Base-by-base conservation (phyloP, 2,888 invertebrate genomes). In the Chironomus tentans region DNA sequence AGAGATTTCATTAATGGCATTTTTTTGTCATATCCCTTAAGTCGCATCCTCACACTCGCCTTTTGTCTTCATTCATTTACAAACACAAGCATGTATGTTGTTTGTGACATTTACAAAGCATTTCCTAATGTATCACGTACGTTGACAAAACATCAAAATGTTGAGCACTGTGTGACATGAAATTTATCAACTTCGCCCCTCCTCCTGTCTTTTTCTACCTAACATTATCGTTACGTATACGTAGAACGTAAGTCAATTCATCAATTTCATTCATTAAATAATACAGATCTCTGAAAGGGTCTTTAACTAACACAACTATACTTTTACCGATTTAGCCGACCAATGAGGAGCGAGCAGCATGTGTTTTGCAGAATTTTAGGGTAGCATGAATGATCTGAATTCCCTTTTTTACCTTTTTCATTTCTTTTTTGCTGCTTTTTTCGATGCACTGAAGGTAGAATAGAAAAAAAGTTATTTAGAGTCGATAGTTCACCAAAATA, bases 401-500 rank as follows among this genome's bases (percentile, higher is more conserved):
- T 38, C 38, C 38, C 38, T 38, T 38, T 38, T 38, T 38, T 38
- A 38, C 38, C 38, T 38, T 38, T 5, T 28, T 28, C 5, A 5
- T 5, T 28, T n/a, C n/a, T n/a, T n/a, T 4, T 28, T 28, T 28
- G 28, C 28, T 38, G 38, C 38, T 38, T 38, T 38, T 38, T 38
- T 38, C 2, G 38, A 38, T 38, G 38, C 38, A 38, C 10, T 38
- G 38, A 38, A 38, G 38, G 38, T 38, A 38, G 38, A 38, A 38
- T 38, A 38, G 38, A 38, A 38, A 38, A 65, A 38, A 61, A 46
- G 61, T 62, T 72, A 72, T 72, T 72, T 61, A 72, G 72, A 72
- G 72, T 38, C 72, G 72, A 50, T 72, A 72, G 56, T 61, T 28
- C 62, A 72, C 61, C 21, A 22, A 50, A 47, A 47, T n/a, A 68